phyloP scores from a whole-genome alignment of 1,140 invertebrate species.

The Hypsibius dujardini region DNA sequence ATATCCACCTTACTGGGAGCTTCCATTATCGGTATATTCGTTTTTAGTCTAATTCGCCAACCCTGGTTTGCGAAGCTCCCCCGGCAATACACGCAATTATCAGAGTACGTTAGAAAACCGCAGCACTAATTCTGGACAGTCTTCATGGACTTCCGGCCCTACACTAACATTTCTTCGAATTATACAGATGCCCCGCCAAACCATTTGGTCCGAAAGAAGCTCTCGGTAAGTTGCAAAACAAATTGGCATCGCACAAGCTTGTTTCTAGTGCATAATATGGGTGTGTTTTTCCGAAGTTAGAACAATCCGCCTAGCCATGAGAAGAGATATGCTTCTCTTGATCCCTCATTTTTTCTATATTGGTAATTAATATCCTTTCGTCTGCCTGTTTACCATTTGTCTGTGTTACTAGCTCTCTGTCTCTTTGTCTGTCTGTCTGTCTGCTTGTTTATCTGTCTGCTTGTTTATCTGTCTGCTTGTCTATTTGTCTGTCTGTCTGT shows the following conservation, averaged over 20 bases:
- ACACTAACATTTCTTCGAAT: background rate
- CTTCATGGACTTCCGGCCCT: background rate
- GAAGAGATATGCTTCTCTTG: background rate
- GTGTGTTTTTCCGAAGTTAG: background rate
- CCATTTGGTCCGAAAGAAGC: too few species aligned
- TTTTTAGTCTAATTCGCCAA: background rate
- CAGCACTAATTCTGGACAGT: background rate
- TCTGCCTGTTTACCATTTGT: background rate
- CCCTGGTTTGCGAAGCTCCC: constrained; percentile 1
- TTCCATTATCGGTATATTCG: background rate
- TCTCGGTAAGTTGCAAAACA: too few species aligned
- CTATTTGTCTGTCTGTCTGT: too few species aligned
- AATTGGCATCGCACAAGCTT: background rate
- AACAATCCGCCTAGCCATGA: background rate
- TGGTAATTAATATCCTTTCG: background rate
- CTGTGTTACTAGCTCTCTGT: background rate
- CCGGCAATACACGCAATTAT: background rate
- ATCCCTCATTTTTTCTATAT: background rate
- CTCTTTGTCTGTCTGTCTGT: too few species aligned
- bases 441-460: too few species aligned
- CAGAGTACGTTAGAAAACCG: background rate
- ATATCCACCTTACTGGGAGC: background rate
- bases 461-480: too few species aligned
- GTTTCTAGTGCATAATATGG: background rate
- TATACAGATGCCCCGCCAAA: too few species aligned